Evolutionary conservation across 2,888 invertebrate species (phyloP).

Genomic region (Exocentrus adspersus): DNA sequence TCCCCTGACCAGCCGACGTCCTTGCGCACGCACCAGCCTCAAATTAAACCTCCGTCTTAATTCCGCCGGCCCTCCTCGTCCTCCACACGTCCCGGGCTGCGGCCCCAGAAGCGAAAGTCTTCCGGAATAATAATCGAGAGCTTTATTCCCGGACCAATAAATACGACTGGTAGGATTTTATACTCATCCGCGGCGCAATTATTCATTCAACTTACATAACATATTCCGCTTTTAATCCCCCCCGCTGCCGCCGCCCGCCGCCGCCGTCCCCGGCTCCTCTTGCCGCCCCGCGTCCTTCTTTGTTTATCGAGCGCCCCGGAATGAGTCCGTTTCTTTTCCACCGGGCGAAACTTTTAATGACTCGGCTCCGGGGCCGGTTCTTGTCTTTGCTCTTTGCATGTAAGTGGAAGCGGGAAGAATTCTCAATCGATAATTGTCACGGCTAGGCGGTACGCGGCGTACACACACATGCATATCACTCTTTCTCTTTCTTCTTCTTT

Average conservation of each 20-base stretch:
- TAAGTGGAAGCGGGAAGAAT: slow-evolving; percentile 69
- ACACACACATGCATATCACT: slow-evolving; percentile 47
- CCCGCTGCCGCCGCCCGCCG: too few species aligned
- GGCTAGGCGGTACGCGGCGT: slow-evolving; percentile 54
- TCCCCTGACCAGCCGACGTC: background rate
- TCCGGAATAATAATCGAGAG: slow-evolving; percentile 56
- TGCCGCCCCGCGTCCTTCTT: slow-evolving; percentile 57
- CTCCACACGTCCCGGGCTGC: slow-evolving; percentile 29
- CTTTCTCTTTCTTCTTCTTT: background rate
- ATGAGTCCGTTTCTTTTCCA: slow-evolving; percentile 62
- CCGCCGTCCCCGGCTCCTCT: too few species aligned
- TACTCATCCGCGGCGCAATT: slow-evolving; percentile 64
- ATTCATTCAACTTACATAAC: slow-evolving; percentile 65
- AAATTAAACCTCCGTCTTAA: slow-evolving; percentile 59
- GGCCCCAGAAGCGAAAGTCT: slow-evolving; percentile 59
- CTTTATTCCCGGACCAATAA: slow-evolving; percentile 59
- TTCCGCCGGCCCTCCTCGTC: slow-evolving; percentile 45
- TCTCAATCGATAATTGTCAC: slow-evolving; percentile 78
- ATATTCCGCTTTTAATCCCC: slow-evolving; percentile 62
- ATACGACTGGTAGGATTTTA: slow-evolving; percentile 61
- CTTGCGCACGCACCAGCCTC: slow-evolving; percentile 49
- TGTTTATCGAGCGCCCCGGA: slow-evolving; percentile 61
- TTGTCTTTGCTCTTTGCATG: slow-evolving; percentile 61
- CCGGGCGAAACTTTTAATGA: slow-evolving; percentile 64
- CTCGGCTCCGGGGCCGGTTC: slow-evolving; percentile 50